Evolutionary conservation across 2,888 invertebrate genomes (phyloP).

Genomic region (Diadromus collaris): DNA sequence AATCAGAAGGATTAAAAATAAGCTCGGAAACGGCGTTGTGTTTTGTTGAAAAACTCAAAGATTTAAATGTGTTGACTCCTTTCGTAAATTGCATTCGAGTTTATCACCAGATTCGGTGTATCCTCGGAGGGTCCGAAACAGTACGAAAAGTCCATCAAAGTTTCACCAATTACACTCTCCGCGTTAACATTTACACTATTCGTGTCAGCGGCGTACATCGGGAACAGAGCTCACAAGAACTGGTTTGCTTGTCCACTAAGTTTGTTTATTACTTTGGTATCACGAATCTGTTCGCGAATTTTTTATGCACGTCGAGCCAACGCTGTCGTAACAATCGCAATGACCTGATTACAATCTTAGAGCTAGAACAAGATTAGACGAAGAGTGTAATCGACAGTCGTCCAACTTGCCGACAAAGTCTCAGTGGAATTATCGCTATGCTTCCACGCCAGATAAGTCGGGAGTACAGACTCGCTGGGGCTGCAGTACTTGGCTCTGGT

Average conservation of each 20-base stretch:
- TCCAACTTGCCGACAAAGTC: constrained; percentile 16
- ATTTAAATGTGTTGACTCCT: background rate
- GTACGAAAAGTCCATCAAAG: no score
- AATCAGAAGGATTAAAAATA: no score
- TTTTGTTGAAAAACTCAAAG: background rate
- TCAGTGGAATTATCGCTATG: constrained; percentile 21
- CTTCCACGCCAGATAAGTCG: constrained; percentile 13
- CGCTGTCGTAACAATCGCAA: background rate
- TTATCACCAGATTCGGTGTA: background rate
- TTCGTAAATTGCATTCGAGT: background rate
- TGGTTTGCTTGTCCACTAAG: background rate
- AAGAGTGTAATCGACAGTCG: constrained; percentile 13
- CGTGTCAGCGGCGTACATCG: constrained; percentile 10
- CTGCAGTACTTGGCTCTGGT: constrained; percentile 8
- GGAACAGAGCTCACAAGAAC: background rate
- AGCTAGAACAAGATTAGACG: background rate
- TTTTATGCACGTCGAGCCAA: background rate
- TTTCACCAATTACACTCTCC: constrained; percentile 17
- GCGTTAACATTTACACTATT: constrained; percentile 36
- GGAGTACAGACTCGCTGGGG: background rate
- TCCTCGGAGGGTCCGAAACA: no score
- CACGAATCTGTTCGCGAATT: background rate
- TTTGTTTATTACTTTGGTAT: background rate
- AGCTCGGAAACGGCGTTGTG: no score
- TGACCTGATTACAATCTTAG: background rate